phyloP scores from a whole-genome alignment of 1,140 invertebrate species.

The Nasonia longicornis region DNA sequence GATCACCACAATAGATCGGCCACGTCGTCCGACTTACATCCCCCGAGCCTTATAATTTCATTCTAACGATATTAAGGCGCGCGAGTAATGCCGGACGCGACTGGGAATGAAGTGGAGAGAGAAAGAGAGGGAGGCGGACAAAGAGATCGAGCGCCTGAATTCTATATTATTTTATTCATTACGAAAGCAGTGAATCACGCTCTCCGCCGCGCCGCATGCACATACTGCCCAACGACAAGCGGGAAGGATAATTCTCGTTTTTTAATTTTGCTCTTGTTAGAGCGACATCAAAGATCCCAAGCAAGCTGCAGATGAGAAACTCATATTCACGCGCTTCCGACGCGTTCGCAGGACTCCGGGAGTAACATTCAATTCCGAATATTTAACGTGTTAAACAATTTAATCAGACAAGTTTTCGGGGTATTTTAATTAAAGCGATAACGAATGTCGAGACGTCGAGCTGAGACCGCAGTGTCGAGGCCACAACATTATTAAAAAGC shows the following conservation, averaged over 20 bases:
- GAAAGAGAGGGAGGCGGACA: background rate
- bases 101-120: conserved; percentile 10
- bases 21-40: conserved; percentile 19
- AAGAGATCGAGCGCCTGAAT: conserved; percentile 8
- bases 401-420: background rate
- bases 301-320: background rate
- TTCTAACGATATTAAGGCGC: conserved; percentile 45
- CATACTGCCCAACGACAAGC: background rate
- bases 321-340: background rate
- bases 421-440: background rate
- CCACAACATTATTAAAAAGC: conserved; percentile 18
- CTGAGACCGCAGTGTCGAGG: background rate
- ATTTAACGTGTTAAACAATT: background rate
- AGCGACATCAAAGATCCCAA: background rate
- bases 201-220: background rate
- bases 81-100: conserved; percentile 29
- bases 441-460: background rate
- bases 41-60: conserved; percentile 43
- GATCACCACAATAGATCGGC: conserved; percentile 44
- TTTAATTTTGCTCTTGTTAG: conserved; percentile 12
- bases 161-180: conserved; percentile 46
- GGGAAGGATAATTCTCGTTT: conserved; percentile 1
- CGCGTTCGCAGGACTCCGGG: background rate
- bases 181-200: conserved; percentile 30
- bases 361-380: background rate